Percentiles rank a stretch among this genome's conserved stretches.
phyloP scores from a whole-genome alignment of 2,888 invertebrate species.

The Phymatocera aterrima region DNA sequence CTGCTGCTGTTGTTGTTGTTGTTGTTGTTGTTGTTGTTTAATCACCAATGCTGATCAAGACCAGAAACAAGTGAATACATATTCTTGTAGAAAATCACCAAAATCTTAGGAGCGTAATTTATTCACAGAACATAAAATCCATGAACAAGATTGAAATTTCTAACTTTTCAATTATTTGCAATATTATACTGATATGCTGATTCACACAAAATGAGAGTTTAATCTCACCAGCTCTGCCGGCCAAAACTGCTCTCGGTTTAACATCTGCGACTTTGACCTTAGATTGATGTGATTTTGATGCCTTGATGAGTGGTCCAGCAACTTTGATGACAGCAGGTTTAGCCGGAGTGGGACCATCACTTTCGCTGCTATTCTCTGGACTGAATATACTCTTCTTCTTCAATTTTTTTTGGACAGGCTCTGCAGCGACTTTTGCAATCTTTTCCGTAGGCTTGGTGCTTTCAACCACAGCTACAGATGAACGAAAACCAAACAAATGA shows the following conservation, averaged over 20 bases:
- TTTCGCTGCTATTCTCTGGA: slow-evolving; percentile 86
- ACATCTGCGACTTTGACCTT: slow-evolving; percentile 72
- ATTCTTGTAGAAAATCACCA: too few species aligned
- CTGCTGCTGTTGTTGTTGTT: slow-evolving; percentile 67
- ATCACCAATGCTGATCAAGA: slow-evolving; percentile 55
- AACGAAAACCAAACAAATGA: neutral
- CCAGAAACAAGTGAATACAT: too few species aligned
- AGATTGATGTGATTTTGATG: slow-evolving; percentile 62
- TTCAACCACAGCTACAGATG: neutral
- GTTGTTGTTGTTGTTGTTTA: slow-evolving; percentile 62
- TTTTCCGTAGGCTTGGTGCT: slow-evolving; percentile 53
- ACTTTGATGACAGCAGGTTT: slow-evolving; percentile 74
- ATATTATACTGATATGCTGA: too few species aligned
- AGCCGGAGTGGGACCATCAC: slow-evolving; percentile 74
- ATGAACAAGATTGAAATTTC: too few species aligned
- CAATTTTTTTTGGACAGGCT: slow-evolving; percentile 70
- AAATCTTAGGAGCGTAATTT: too few species aligned
- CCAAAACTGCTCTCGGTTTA: slow-evolving; percentile 75
- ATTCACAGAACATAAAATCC: too few species aligned
- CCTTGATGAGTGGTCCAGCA: slow-evolving; percentile 54
- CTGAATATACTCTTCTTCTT: slow-evolving; percentile 90
- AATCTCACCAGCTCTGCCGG: slow-evolving; percentile 72
- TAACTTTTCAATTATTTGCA: too few species aligned
- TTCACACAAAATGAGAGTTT: too few species aligned
- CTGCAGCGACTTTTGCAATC: slow-evolving; percentile 55